Conservation (phyloP, 2,888 invertebrate genomes). For the Muschampia plurimacula region DNA sequence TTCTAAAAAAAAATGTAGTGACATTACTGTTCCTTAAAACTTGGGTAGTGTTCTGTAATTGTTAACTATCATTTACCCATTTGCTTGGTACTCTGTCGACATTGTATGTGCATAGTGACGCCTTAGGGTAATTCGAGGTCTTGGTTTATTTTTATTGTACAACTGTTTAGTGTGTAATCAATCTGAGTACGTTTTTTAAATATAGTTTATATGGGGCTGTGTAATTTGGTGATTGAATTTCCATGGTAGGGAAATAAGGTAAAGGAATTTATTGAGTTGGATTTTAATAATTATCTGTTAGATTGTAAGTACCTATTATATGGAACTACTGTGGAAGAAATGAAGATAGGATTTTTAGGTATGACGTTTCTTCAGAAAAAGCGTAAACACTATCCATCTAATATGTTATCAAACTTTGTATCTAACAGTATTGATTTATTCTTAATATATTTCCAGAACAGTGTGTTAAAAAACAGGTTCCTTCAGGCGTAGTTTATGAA, state of each 20-base stretch:
- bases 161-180: background rate
- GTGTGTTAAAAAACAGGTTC: background rate
- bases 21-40: background rate
- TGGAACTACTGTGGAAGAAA: background rate
- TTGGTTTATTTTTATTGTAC: background rate
- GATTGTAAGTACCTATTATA: background rate
- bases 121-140: background rate
- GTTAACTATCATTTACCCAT: background rate
- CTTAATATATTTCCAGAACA: background rate
- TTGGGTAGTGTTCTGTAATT: background rate
- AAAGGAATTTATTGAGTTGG: background rate
- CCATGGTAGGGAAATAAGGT: slow-evolving; percentile 2
- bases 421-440: background rate
- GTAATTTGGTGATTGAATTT: slow-evolving; percentile 3
- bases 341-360: slow-evolving; percentile 1
- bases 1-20: background rate
- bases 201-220: background rate
- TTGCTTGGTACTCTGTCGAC: slow-evolving; percentile 1
- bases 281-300: background rate
- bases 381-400: background rate
- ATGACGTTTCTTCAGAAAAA: background rate
- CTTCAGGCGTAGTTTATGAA: background rate
- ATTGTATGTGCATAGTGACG: background rate
- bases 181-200: background rate
- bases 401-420: background rate